A percentile compares a stretch with the other conserved stretches of the same genome.
Conservation (phyloP, 1,140 invertebrate genomes). For the Antheraea mylitta region DNA sequence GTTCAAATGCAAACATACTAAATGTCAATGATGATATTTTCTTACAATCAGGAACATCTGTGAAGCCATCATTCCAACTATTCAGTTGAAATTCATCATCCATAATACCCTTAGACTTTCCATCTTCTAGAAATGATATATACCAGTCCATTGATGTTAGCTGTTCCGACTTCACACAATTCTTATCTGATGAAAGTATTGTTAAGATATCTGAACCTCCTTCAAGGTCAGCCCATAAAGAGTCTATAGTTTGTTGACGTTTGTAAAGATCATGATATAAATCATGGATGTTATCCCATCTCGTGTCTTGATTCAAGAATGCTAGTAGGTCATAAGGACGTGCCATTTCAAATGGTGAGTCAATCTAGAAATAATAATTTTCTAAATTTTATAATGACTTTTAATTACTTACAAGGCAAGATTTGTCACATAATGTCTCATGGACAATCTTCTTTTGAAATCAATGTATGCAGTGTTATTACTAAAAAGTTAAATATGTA, state of each 20-base stretch:
- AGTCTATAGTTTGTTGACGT: slow-evolving; percentile 83
- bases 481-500: too few species aligned
- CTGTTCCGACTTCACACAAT: slow-evolving; percentile 83
- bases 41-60: slow-evolving; percentile 84
- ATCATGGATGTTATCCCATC: slow-evolving; percentile 82
- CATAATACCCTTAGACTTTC: slow-evolving; percentile 48
- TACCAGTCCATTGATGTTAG: slow-evolving; percentile 86
- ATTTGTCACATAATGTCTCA: too few species aligned
- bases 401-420: neutral
- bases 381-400: neutral
- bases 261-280: slow-evolving; percentile 83
- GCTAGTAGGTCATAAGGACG: slow-evolving; percentile 89
- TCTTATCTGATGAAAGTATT: slow-evolving; percentile 82
- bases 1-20: slow-evolving; percentile 90
- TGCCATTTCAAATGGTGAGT: slow-evolving; percentile 89
- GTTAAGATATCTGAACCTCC: slow-evolving; percentile 82
- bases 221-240: slow-evolving; percentile 81
- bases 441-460: too few species aligned
- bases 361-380: slow-evolving; percentile 72
- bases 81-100: slow-evolving; percentile 42
- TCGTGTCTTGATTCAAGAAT: slow-evolving; percentile 89
- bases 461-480: too few species aligned
- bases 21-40: slow-evolving; percentile 83
- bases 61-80: slow-evolving; percentile 44
- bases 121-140: slow-evolving; percentile 81